Evolutionary conservation across 1,140 invertebrate genomes (phyloP), one percentile per base, ranked within the genome.

Genomic region (Arctopsyche grandis): DNA sequence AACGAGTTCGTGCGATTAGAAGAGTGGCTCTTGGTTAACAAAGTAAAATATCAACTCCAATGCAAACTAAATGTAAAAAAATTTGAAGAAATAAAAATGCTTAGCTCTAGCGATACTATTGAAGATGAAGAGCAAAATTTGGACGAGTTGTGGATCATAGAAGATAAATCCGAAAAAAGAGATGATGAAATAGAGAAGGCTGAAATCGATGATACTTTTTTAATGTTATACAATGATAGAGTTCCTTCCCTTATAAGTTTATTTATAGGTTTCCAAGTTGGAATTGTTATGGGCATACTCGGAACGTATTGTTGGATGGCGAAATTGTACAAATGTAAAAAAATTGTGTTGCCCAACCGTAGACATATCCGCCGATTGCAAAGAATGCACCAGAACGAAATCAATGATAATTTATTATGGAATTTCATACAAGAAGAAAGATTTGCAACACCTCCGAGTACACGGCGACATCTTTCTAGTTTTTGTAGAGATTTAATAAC

Each of bases 41-140:
- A 78, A 88, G 87, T 77, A 84, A 82, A 21, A 16, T 74, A 22
- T 22, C 24, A 66, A 7, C 12, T 12, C 7, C 73, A 80, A 71
- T 21, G 58, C 22, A 21, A 77, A 5, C 83, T 84, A 0, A 86
- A 87, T 58, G 3, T 21, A 60, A 19, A 60, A 60, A 87, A 84
- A 84, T 88, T 85, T 44, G 87, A 88, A 81, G 88, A 88, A 81
- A 88, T 89, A 75, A 86, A 88, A 71, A 85, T 84, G 4, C 69
- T 84, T 9, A 83, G 84, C 10, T 43, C 78, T 19, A n/a, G n/a
- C n/a, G 73, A 83, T 5, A 81, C 84, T 44, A 84, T 60, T 79
- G 63, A 83, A 12, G 80, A 85, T 29, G 83, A 86, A 5, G 71
- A 78, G 75, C 78, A n/a, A 26, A 24, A 60, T 70, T 77, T 88